A percentile compares a stretch with the other conserved stretches of the same genome.
phyloP scores from a whole-genome alignment of 2,888 invertebrate species.

The Corythucha ciliata region DNA sequence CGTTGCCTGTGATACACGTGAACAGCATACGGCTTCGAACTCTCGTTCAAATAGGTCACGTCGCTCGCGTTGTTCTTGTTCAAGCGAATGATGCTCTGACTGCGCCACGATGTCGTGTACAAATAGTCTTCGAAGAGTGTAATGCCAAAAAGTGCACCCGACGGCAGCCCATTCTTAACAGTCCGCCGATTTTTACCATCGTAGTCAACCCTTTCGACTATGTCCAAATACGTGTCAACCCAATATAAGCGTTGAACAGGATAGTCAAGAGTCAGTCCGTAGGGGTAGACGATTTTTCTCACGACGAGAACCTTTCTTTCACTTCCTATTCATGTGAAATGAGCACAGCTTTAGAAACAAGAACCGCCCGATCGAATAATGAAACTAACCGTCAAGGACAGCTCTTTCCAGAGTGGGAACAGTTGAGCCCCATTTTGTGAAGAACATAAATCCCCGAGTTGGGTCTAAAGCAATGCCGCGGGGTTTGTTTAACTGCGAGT shows the following conservation, averaged over 20 bases:
- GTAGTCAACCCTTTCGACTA: conserved; percentile 68
- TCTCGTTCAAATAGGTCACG: conserved; percentile 45
- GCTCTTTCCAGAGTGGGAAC: conserved; percentile 56
- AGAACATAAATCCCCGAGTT: conserved; percentile 62
- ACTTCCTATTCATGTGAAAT: too few relatives aligned
- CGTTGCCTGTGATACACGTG: conserved; percentile 66
- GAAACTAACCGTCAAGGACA: conserved; percentile 55
- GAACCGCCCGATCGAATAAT: too few relatives aligned
- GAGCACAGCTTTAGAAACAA: too few relatives aligned
- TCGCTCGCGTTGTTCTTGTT: conserved; percentile 49
- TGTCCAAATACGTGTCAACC: conserved; percentile 72
- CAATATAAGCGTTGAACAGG: conserved; percentile 63
- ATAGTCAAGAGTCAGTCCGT: conserved; percentile 56
- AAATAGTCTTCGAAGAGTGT: conserved; percentile 63
- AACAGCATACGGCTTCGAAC: conserved; percentile 54
- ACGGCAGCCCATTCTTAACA: conserved; percentile 45
- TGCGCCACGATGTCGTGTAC: conserved; percentile 63
- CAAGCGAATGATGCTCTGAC: conserved; percentile 53
- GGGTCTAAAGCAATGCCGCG: conserved; percentile 72
- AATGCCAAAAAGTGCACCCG: conserved; percentile 53
- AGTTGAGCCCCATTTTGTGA: conserved; percentile 62
- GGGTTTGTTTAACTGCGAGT: conserved; percentile 57
- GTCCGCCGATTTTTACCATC: conserved; percentile 57
- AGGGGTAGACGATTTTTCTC: conserved; percentile 66
- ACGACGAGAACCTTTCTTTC: conserved; percentile 49